Conservation (phyloP, 2,888 invertebrate species). For the Pristionchus fissidentatus region DNA sequence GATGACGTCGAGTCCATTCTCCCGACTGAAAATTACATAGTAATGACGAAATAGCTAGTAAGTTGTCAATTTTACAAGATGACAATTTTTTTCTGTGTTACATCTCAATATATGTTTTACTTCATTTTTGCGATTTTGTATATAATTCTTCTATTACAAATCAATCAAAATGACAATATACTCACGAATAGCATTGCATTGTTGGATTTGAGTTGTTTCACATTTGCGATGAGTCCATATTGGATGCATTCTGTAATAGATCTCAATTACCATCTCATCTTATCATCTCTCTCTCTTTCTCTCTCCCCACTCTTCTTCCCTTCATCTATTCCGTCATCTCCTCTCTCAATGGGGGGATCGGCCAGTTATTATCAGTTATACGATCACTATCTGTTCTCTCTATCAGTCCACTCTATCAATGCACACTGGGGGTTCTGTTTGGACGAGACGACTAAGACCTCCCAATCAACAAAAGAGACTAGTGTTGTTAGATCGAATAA, state of each 20-base stretch:
- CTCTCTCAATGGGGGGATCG: slow-evolving; percentile 1
- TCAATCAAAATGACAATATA: neutral
- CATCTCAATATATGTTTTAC: neutral
- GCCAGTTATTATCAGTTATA: slow-evolving; percentile 13
- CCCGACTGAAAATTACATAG: slow-evolving; percentile 16
- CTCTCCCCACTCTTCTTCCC: neutral
- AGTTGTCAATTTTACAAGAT: neutral
- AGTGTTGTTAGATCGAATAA: neutral
- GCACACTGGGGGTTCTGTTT: neutral
- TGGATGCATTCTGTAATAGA: slow-evolving; percentile 26
- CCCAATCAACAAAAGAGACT: neutral
- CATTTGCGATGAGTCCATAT: slow-evolving; percentile 5
- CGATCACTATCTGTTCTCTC: slow-evolving; percentile 21
- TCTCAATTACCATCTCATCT: neutral
- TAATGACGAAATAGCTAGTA: neutral
- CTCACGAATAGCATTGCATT: slow-evolving; percentile 37
- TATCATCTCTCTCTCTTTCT: neutral
- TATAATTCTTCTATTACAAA: no score
- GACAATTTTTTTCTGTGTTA: neutral
- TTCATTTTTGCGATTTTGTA: no score
- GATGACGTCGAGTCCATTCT: slow-evolving; percentile 45
- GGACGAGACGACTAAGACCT: neutral
- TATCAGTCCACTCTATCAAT: slow-evolving; percentile 22
- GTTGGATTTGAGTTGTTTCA: slow-evolving; percentile 9
- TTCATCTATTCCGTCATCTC: neutral